Evolutionary conservation across 2,888 invertebrate species (phyloP).

Genomic region (Andrena flavipes): DNA sequence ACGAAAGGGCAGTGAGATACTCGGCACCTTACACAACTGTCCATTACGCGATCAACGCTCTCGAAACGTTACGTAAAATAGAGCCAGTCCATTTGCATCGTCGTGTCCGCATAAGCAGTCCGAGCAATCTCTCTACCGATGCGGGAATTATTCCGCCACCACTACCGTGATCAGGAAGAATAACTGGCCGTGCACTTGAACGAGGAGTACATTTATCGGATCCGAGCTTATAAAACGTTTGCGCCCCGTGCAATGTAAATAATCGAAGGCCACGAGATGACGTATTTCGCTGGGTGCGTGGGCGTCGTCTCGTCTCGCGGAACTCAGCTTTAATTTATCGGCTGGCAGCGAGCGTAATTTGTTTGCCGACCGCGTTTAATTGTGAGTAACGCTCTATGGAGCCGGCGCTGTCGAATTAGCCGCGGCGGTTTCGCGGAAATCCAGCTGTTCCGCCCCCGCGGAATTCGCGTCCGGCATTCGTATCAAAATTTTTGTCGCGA

Average conservation of each 20-base stretch:
- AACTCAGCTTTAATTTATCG: conserved; percentile 56
- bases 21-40: conserved; percentile 30
- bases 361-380: conserved; percentile 55
- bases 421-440: conserved; percentile 42
- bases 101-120: conserved; percentile 2
- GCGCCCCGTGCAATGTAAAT: not conserved
- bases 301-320: conserved; percentile 33
- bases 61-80: conserved; percentile 35
- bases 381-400: conserved; percentile 36
- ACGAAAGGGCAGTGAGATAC: not conserved
- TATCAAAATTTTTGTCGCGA: conserved; percentile 54
- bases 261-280: conserved; percentile 13
- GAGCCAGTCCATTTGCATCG: not conserved
- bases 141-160: too few species aligned
- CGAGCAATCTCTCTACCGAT: too few species aligned
- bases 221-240: not conserved
- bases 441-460: not conserved
- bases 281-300: conserved; percentile 19
- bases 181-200: not conserved
- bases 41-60: conserved; percentile 45
- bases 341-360: conserved; percentile 45
- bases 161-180: too few species aligned
- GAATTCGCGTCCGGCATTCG: conserved; percentile 25
- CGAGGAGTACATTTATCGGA: not conserved
- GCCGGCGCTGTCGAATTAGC: conserved; percentile 53